Conservation (phyloP, 2,113 vertebrate genomes). For the Xiphophorus couchianus region DNA sequence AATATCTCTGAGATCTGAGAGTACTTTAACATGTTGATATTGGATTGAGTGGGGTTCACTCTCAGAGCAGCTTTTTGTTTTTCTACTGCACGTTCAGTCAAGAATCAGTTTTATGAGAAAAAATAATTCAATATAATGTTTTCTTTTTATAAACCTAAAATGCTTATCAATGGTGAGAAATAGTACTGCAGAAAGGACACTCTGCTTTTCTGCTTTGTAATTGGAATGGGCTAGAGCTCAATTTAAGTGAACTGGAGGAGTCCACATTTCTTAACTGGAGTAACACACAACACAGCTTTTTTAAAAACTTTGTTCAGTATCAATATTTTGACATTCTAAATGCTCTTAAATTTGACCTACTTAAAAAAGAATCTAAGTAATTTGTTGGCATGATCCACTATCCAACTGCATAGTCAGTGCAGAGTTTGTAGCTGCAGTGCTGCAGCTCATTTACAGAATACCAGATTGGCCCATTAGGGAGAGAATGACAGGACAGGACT, state of each 20-base stretch:
- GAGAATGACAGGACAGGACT: conserved; percentile 32
- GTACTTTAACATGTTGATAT: background rate
- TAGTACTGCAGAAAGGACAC: background rate
- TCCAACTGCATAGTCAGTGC: conserved; percentile 19
- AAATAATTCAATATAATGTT: background rate
- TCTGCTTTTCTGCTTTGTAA: background rate
- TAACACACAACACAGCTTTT: background rate
- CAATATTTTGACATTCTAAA: background rate
- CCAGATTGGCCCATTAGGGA: conserved; percentile 44
- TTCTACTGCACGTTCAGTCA: too few species aligned
- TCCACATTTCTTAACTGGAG: too few species aligned
- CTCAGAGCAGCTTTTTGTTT: background rate
- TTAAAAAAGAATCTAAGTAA: background rate
- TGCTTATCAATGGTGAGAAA: background rate
- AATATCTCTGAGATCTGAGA: background rate
- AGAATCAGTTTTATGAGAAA: too few species aligned
- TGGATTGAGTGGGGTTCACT: background rate
- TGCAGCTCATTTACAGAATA: conserved; percentile 35
- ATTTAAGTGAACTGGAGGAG: background rate
- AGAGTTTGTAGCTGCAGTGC: conserved; percentile 23
- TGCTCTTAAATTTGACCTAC: background rate
- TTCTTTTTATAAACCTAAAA: background rate
- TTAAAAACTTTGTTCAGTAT: background rate
- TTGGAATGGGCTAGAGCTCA: background rate
- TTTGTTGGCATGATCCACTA: background rate